A percentile compares a stretch with the other conserved stretches of the same genome.
Conservation (phyloP, 2,797 vertebrate genomes). For the Galagoides demidoff region DNA sequence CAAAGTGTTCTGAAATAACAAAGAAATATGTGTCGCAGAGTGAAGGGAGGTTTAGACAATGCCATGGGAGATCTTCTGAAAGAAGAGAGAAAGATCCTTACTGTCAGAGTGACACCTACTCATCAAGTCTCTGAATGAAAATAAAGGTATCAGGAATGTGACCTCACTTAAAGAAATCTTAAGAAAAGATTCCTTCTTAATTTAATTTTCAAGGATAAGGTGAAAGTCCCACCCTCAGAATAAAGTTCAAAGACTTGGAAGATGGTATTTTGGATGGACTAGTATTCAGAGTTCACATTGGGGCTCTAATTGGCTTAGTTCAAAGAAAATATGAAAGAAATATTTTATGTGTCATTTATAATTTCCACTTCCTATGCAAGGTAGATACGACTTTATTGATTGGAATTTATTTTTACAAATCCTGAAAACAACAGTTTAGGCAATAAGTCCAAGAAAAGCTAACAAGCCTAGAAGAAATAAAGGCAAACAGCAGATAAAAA, state of each 20-base stretch:
- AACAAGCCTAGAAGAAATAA: conserved; percentile 63
- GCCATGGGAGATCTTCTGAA: conserved; percentile 88
- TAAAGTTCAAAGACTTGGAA: conserved; percentile 47
- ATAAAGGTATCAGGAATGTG: conserved; percentile 56
- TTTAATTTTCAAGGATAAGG: conserved; percentile 70
- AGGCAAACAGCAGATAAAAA: neutral
- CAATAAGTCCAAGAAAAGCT: conserved; percentile 59
- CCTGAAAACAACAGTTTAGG: conserved; percentile 6
- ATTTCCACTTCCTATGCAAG: conserved; percentile 58
- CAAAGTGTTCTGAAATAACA: conserved; percentile 94
- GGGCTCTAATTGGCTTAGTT: conserved; percentile 41
- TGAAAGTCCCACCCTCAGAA: conserved; percentile 66
- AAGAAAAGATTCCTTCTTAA: conserved; percentile 79
- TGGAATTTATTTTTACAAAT: conserved; percentile 65
- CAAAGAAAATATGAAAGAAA: conserved; percentile 68
- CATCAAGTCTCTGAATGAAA: conserved; percentile 82
- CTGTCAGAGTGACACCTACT: conserved; percentile 83
- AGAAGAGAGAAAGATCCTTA: conserved; percentile 80
- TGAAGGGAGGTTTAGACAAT: conserved; percentile 92
- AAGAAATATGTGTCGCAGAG: conserved; percentile 94
- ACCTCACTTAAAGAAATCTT: conserved; percentile 78
- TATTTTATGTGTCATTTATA: conserved; percentile 32
- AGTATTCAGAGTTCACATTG: neutral
- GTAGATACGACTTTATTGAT: conserved; percentile 9
- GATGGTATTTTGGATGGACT: neutral